These are phyloP conservation scores for Lutraria rhynchaena DNA, from an alignment of 1,140 invertebrate genomes.

Conservation along the genomic window DNA sequence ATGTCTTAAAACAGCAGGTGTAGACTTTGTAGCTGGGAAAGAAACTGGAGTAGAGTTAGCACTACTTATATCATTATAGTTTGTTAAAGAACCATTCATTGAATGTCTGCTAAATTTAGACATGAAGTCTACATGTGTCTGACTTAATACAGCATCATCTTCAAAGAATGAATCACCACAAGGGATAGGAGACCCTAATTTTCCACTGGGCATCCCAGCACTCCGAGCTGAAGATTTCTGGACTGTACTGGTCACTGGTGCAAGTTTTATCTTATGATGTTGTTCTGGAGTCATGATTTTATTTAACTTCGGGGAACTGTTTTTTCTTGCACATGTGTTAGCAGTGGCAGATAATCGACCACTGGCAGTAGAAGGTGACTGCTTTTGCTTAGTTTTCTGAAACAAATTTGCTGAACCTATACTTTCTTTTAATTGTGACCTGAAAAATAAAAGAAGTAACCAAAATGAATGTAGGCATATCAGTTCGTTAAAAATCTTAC, in stretches of 20 bases:
- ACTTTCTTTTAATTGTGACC: conserved; percentile 16
- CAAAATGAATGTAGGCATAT: too few relatives aligned
- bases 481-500: too few relatives aligned
- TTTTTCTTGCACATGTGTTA: neutral
- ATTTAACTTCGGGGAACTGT: neutral
- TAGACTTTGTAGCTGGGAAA: conserved; percentile 53
- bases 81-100: conserved; percentile 36
- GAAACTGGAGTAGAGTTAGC: conserved; percentile 30
- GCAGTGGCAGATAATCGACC: too few relatives aligned
- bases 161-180: conserved; percentile 80
- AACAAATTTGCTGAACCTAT: conserved; percentile 33
- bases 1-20: neutral
- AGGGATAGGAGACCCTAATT: conserved; percentile 69
- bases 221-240: conserved; percentile 36
- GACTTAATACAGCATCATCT: conserved; percentile 66
- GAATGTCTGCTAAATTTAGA: conserved; percentile 49
- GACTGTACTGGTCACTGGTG: conserved; percentile 45
- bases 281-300: conserved; percentile 2
- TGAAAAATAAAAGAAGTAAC: neutral
- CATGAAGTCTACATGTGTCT: conserved; percentile 70
- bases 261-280: neutral
- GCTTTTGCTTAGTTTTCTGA: too few relatives aligned
- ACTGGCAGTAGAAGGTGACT: too few relatives aligned
- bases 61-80: conserved; percentile 6
- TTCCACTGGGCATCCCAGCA: neutral